phyloP scores from a whole-genome alignment of 1,140 invertebrate species.

The Caerostris darwini region DNA sequence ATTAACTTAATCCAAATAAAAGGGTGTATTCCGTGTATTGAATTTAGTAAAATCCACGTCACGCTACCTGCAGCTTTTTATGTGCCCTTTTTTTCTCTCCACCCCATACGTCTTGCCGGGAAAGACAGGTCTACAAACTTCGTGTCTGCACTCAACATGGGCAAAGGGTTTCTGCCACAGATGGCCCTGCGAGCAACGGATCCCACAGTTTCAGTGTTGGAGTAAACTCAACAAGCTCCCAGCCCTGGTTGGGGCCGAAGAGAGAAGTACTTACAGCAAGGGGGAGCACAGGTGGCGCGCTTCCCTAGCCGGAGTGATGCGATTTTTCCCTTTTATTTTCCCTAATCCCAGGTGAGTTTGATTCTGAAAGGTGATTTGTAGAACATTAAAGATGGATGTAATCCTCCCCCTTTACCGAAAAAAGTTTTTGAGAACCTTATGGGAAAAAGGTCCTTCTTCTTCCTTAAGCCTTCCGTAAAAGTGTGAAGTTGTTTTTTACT shows the following conservation, averaged over 20 bases:
- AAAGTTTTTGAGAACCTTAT: no score
- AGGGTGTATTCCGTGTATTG: not conserved
- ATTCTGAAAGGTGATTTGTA: slow-evolving; percentile 53
- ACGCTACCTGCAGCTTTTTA: slow-evolving; percentile 26
- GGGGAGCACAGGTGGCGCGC: slow-evolving; percentile 55
- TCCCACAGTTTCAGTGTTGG: slow-evolving; percentile 64
- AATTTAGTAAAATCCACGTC: slow-evolving; percentile 24
- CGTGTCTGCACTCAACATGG: slow-evolving; percentile 59
- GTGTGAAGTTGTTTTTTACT: no score
- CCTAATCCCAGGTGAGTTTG: slow-evolving; percentile 60
- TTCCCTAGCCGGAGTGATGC: slow-evolving; percentile 53
- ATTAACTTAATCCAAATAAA: no score
- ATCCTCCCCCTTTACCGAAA: not conserved
- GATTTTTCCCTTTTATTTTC: slow-evolving; percentile 68
- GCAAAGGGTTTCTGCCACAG: slow-evolving; percentile 41
- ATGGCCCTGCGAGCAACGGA: slow-evolving; percentile 43
- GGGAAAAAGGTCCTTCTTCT: no score
- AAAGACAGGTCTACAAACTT: slow-evolving; percentile 53
- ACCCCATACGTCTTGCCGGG: slow-evolving; percentile 16
- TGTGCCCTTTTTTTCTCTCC: slow-evolving; percentile 18
- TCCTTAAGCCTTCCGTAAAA: no score
- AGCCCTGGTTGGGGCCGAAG: slow-evolving; percentile 7
- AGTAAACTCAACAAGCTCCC: slow-evolving; percentile 73
- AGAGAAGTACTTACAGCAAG: slow-evolving; percentile 38
- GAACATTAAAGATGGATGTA: slow-evolving; percentile 14